A percentile compares a stretch with the other conserved stretches of the same genome.
Conservation (phyloP, 2,888 invertebrate species). For the Automeris io region DNA sequence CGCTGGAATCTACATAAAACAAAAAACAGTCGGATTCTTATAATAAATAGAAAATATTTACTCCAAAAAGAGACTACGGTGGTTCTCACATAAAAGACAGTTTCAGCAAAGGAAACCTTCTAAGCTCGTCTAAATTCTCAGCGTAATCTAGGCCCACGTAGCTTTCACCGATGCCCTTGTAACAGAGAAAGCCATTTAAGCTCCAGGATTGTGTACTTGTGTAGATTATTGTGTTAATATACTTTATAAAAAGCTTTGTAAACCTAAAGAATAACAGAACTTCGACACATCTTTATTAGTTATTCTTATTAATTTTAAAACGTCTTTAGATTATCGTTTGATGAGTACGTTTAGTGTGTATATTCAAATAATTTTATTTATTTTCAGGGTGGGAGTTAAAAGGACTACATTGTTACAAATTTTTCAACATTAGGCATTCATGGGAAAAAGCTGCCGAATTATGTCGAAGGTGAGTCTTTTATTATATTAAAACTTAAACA, state of each 20-base stretch:
- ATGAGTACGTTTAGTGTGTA: too few relatives aligned
- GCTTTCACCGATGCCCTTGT: slow-evolving; percentile 30
- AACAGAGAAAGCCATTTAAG: slow-evolving; percentile 28
- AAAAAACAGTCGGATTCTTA: too few relatives aligned
- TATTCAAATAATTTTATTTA: slow-evolving; percentile 27
- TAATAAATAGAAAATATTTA: too few relatives aligned
- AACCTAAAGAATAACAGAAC: too few relatives aligned
- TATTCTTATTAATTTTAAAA: too few relatives aligned
- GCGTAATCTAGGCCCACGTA: slow-evolving; percentile 5
- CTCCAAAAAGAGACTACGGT: too few relatives aligned
- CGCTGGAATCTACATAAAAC: too few relatives aligned
- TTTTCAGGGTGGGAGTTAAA: slow-evolving; percentile 94
- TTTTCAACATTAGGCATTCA: slow-evolving; percentile 96
- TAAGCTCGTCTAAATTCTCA: slow-evolving; percentile 6
- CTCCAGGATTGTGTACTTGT: slow-evolving; percentile 17
- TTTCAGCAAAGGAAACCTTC: slow-evolving; percentile 14
- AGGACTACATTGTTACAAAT: slow-evolving; percentile 95
- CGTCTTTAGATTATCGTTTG: too few relatives aligned
- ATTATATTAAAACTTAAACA: not conserved
- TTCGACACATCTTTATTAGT: too few relatives aligned
- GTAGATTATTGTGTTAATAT: slow-evolving; percentile 6
- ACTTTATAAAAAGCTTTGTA: slow-evolving; percentile 3
- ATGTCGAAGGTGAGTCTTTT: slow-evolving; percentile 88
- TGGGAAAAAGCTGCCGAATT: slow-evolving; percentile 97
- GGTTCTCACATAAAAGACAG: slow-evolving; percentile 16